Evolutionary conservation across 2,888 invertebrate genomes (phyloP), one percentile per base, ranked within the genome.

Genomic region (Oxytorus armatus): DNA sequence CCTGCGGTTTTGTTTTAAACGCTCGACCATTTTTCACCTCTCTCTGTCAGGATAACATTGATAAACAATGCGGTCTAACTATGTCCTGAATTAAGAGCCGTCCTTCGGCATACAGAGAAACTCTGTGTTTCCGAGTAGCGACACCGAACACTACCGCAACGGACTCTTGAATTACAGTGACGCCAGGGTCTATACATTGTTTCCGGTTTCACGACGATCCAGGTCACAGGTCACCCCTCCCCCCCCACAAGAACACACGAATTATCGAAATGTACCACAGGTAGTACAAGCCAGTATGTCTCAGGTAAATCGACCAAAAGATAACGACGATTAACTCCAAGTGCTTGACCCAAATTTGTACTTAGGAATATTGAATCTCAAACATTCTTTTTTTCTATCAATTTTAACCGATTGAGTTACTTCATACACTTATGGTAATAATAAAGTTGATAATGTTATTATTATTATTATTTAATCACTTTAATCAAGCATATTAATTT

Each of bases 131-230:
- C 44, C 61, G 21, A 44, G 57, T 66, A 36, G 16, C 25, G 49
- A 51, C 29, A 49, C 47, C 53, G 44, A 65, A 16, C 11, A 23
- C 18, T 53, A 44, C 76, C 77, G 77, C 78, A 74, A 77, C 53
- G 72, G 59, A 63, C 61, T 78, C 83, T 82, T 85, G 81, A 86
- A 82, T 84, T 82, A 85, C 75, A 59, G 57, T n/a, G 75, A 79
- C 70, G 65, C 57, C 66, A 79, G 65, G 68, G 51, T 59, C 70
- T 83, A 85, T 83, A 81, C 75, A 84, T 84, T 66, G 83, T 76
- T 83, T 85, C 85, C 83, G 83, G 79, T 81, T 83, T 82, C 70
- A 77, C 57, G 59, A 36, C 76, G 73, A 82, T 82, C 57, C 70
- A 70, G 76, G 81, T 74, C 77, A 70, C 74, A 63, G 68, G 70